Percentiles rank a stretch among this genome's conserved stretches.
Evolutionary conservation across 2,888 invertebrate species (phyloP).

Genomic region (Tromatobia lineatoria): DNA sequence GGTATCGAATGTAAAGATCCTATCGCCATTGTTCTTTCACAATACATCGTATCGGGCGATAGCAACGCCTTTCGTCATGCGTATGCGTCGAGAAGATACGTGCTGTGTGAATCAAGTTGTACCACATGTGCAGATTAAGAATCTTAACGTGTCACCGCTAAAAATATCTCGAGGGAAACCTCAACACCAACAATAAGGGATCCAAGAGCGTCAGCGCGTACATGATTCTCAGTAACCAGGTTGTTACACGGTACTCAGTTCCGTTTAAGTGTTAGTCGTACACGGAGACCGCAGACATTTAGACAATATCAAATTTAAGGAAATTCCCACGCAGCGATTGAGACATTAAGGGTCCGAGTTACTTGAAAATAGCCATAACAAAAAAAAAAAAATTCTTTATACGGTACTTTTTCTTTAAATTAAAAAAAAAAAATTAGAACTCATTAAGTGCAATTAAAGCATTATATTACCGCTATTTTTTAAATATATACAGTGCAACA

Average conservation of each 20-base stretch:
- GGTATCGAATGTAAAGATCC: neutral
- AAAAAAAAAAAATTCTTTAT: no score
- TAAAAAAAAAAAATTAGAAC: no score
- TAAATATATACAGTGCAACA: no score
- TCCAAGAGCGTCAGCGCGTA: constrained; percentile 48
- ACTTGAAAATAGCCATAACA: no score
- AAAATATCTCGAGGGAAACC: constrained; percentile 75
- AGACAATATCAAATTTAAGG: neutral
- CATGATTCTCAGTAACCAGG: constrained; percentile 68
- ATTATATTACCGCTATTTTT: no score
- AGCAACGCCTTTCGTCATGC: constrained; percentile 53
- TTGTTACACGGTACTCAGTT: constrained; percentile 51
- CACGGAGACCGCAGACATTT: neutral
- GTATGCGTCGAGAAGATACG: constrained; percentile 52
- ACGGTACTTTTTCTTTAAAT: no score
- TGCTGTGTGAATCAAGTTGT: constrained; percentile 65
- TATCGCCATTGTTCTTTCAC: neutral
- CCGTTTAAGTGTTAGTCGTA: neutral
- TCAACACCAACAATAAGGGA: constrained; percentile 72
- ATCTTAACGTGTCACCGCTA: constrained; percentile 76
- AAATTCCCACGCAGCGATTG: neutral
- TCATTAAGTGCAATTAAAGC: no score
- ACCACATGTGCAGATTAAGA: constrained; percentile 68
- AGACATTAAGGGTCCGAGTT: neutral
- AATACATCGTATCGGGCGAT: constrained; percentile 40